phyloP scores from a whole-genome alignment of 2,113 vertebrate genomes.

The Pterophyllum scalare region DNA sequence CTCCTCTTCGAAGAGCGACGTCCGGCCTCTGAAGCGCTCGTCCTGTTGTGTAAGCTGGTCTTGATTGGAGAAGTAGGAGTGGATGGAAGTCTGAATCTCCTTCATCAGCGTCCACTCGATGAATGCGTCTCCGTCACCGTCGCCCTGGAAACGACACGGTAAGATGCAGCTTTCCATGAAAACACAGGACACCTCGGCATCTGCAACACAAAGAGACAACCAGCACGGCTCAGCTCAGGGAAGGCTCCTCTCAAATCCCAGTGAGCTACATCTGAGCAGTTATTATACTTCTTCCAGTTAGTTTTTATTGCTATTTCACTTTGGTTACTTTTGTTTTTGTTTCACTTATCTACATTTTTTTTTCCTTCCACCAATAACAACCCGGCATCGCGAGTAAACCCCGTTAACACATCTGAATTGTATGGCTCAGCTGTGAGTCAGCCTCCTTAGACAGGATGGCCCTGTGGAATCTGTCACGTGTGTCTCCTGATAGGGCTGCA shows the following conservation, averaged over 20 bases:
- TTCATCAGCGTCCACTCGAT: background rate
- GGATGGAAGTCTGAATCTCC: background rate
- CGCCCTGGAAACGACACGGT: background rate
- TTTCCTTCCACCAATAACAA: background rate
- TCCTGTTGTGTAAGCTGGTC: background rate
- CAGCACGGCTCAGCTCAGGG: background rate
- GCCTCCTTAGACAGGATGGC: no score
- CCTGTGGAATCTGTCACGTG: no score
- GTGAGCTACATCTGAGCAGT: no score
- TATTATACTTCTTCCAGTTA: background rate
- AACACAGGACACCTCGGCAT: background rate
- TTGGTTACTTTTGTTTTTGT: no score
- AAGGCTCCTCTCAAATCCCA: accelerated
- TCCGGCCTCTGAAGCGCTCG: background rate
- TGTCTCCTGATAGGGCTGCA: no score
- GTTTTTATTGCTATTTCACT: background rate
- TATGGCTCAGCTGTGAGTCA: no score
- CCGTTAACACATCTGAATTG: accelerated
- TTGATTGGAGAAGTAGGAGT: background rate
- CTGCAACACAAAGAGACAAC: background rate
- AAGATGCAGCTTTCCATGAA: background rate
- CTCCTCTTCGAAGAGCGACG: background rate
- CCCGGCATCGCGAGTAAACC: no score
- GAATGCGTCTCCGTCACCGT: accelerated
- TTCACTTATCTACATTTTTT: no score